Conservation (phyloP, 2,797 vertebrate species). For the Oreortyx pictus region DNA sequence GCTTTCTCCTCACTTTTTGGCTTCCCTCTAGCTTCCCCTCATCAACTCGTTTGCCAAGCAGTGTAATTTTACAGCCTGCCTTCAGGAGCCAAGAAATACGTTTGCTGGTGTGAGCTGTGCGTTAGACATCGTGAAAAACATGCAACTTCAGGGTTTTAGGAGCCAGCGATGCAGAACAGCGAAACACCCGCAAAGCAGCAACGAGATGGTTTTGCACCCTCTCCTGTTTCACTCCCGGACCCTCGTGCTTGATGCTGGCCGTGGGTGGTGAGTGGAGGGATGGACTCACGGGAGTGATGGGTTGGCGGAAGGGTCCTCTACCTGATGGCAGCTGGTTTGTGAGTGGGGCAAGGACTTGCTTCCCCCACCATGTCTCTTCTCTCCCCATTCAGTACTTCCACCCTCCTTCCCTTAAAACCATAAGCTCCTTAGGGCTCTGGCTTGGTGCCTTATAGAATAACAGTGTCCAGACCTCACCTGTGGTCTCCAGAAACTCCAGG, state of each 20-base stretch:
- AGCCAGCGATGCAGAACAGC: not conserved
- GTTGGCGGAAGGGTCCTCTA: not conserved
- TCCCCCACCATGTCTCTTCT: not conserved
- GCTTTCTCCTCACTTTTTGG: constrained; percentile 45
- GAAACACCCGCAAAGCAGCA: not conserved
- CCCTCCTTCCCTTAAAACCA: not conserved
- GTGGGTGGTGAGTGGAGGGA: not conserved
- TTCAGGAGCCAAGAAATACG: constrained; percentile 50
- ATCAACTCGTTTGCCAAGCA: constrained; percentile 39
- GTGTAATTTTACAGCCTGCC: constrained; percentile 48
- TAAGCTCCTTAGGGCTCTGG: not conserved
- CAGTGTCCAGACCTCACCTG: not conserved
- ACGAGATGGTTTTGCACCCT: not conserved
- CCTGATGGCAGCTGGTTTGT: not conserved
- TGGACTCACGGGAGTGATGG: accelerated
- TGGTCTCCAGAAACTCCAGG: not conserved
- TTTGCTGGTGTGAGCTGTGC: constrained; percentile 21
- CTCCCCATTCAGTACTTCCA: not conserved
- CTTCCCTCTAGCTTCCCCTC: constrained; percentile 44
- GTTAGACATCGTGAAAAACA: not conserved
- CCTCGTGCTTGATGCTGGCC: not conserved
- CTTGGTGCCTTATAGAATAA: not conserved
- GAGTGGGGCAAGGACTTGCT: not conserved
- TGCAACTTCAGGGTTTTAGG: not conserved
- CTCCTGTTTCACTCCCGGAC: not conserved